Base-by-base conservation (phyloP, 2,888 invertebrate genomes). In the Drosophila sordidula region DNA sequence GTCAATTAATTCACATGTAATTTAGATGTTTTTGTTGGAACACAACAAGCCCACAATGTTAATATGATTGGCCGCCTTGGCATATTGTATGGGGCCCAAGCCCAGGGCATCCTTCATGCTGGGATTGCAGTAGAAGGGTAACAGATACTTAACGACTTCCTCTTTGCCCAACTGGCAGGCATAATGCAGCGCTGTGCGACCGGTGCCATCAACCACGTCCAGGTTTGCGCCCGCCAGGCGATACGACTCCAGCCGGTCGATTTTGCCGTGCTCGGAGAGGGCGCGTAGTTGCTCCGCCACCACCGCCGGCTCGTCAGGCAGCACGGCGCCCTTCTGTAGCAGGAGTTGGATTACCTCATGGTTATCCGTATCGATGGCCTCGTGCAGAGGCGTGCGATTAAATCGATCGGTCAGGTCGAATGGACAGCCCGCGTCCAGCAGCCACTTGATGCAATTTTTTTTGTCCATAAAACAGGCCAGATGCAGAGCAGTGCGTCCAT, bases 401-500 rank as follows among this genome's bases (percentile, higher is more conserved):
- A 93, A 87, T 91, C 94, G 94, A 82, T 97, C 96, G 74, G 95
- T 95, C 25, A 94, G 92, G 89, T 98, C 97, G 0, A 98, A 96
- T 51, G 95, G 96, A 0, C 97, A 97, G 0, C 98, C 98, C 82
- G 95, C 94, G 42, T 94, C 93, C 22, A 98, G 93, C 25, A 98
- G 93, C 89, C 94, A 95, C 73, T 95, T 94, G 1, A 79, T 61
- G 0, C 97, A 96, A 0, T 93, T 90, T 0, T 93, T 70, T 65
- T 95, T 94, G 0, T 97, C 97, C 71, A 95, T 94, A 49, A 94
- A 93, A 32, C 96, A 95, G 0, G 98, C 97, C 62, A 96, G 94
- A 85, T 98, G 98, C 0, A 98, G 93, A 0, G 97, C 95, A 0
- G 97, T 96, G 65, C 96, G 94, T 9, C 94, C 94, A 90, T 97